Conservation (phyloP, 1,140 invertebrate genomes). For the Phenacoccus solenopsis region DNA sequence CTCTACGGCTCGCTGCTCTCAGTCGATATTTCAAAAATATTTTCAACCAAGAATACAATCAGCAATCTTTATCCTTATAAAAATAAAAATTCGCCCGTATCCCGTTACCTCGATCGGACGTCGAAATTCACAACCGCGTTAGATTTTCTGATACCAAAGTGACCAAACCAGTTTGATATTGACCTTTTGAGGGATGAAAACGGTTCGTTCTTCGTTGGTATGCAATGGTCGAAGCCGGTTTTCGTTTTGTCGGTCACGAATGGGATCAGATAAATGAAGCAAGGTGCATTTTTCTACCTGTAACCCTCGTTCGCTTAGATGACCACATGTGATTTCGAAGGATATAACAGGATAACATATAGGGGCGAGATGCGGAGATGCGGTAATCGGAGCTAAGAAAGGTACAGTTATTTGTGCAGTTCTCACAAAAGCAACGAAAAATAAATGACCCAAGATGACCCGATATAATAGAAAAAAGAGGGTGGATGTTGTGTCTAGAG, state of each 20-base stretch:
- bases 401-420: constrained; percentile 14
- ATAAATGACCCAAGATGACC: constrained; percentile 17
- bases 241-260: not conserved
- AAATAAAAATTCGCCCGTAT: no score
- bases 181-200: not conserved
- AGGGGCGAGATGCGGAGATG: not conserved
- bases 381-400: not conserved
- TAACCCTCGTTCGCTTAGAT: not conserved
- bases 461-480: constrained; percentile 9
- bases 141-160: not conserved
- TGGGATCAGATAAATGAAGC: constrained; percentile 4
- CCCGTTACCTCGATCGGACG: no score
- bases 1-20: no score
- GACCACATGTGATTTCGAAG: constrained; percentile 7
- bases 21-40: no score
- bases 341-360: constrained; percentile 12
- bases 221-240: not conserved
- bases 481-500: constrained; percentile 13
- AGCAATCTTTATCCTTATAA: no score
- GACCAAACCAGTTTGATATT: constrained; percentile 3
- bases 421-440: constrained; percentile 2
- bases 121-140: not conserved
- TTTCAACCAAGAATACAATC: no score
- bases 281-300: constrained; percentile 16
- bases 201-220: not conserved